Evolutionary conservation across 2,113 vertebrate genomes (phyloP).

Genomic region (Elachura formosa): DNA sequence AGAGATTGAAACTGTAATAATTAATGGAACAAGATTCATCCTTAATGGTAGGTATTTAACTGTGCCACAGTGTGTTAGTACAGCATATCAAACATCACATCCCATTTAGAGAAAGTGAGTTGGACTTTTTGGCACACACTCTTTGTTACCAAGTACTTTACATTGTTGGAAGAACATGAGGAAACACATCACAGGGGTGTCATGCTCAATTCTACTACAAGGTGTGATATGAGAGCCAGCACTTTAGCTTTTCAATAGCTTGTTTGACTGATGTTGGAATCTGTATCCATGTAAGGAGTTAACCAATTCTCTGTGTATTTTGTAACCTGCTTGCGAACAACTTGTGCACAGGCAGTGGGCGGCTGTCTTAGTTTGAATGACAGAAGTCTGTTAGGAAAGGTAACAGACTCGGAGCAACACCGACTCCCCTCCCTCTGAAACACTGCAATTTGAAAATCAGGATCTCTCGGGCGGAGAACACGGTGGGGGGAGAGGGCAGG

Average conservation of each 20-base stretch:
- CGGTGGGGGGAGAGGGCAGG: too few relatives aligned
- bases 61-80: background rate
- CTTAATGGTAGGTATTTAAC: constrained; percentile 79
- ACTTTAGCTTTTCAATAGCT: background rate
- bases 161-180: background rate
- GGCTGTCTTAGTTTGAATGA: too few relatives aligned
- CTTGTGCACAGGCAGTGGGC: background rate
- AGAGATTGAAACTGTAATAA: constrained; percentile 85
- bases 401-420: too few relatives aligned
- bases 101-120: background rate
- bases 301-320: background rate
- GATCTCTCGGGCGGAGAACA: too few relatives aligned
- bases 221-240: background rate
- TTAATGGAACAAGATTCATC: constrained; percentile 85
- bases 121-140: background rate
- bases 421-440: too few relatives aligned
- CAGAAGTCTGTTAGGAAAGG: too few relatives aligned
- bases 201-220: background rate
- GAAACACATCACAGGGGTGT: rapidly evolving
- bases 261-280: background rate
- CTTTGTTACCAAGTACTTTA: background rate
- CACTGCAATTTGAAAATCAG: too few relatives aligned
- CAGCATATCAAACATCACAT: background rate
- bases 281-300: background rate
- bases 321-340: background rate